A percentile compares a stretch with the other conserved stretches of the same genome.
Evolutionary conservation across 2,888 invertebrate genomes (phyloP).

Genomic region (Drosophila buzzatii): DNA sequence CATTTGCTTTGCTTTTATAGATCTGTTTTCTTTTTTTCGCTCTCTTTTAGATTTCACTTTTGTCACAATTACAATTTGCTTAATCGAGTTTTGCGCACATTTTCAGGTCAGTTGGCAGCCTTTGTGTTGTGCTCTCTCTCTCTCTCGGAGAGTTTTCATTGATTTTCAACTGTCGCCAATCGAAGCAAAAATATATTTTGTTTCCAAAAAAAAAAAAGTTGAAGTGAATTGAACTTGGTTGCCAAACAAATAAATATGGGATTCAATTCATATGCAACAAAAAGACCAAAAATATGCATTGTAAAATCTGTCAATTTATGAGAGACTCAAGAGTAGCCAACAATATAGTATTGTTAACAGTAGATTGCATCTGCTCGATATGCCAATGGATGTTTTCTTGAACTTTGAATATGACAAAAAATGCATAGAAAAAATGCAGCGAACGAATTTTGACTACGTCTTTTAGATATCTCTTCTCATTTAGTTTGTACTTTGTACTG

Average conservation of each 20-base stretch:
- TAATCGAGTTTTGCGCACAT: slow-evolving; percentile 72
- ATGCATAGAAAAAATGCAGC: not conserved
- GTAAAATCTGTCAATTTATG: slow-evolving; percentile 48
- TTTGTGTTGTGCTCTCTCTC: slow-evolving; percentile 44
- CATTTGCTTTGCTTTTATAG: slow-evolving; percentile 44
- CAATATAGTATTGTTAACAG: slow-evolving; percentile 4
- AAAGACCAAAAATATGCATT: slow-evolving; percentile 23
- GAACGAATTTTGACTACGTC: not conserved
- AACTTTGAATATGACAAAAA: not conserved
- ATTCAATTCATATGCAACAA: slow-evolving; percentile 35
- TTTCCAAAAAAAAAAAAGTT: not conserved
- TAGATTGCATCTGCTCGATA: slow-evolving; percentile 9
- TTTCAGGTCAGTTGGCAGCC: slow-evolving; percentile 77
- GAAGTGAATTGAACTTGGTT: slow-evolving; percentile 16
- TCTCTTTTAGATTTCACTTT: slow-evolving; percentile 37
- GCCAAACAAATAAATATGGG: slow-evolving; percentile 54
- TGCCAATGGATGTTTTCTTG: not conserved
- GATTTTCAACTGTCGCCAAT: slow-evolving; percentile 59
- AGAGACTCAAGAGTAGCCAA: slow-evolving; percentile 9
- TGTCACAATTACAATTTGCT: slow-evolving; percentile 71
- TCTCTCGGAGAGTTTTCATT: slow-evolving; percentile 39
- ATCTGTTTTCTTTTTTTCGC: slow-evolving; percentile 20
- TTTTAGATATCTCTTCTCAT: not conserved
- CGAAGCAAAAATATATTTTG: slow-evolving; percentile 21
- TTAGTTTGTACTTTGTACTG: not conserved